Evolutionary conservation across 2,888 invertebrate species (phyloP).

Genomic region (Cryptus viduatorius): DNA sequence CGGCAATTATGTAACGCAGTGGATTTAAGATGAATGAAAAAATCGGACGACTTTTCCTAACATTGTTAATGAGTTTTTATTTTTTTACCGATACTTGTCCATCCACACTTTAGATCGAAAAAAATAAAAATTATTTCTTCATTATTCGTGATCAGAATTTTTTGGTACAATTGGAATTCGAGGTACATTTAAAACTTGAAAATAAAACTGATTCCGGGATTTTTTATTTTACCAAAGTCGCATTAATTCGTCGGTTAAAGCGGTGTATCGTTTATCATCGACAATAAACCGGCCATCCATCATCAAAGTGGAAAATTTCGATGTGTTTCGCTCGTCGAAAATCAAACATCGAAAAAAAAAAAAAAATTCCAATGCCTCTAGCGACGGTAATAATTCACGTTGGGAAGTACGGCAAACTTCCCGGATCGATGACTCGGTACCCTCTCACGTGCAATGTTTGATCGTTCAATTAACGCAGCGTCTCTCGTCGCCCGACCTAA

Average conservation of each 20-base stretch:
- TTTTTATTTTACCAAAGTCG: too few species aligned
- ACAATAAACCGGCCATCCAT: neutral
- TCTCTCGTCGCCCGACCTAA: neutral
- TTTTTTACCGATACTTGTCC: neutral
- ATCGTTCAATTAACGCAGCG: conserved; percentile 36
- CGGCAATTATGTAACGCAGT: neutral
- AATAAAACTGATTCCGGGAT: too few species aligned
- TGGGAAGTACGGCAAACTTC: conserved; percentile 38
- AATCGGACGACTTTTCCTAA: neutral
- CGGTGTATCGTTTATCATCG: too few species aligned
- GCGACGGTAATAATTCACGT: conserved; percentile 33
- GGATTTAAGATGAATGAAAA: neutral
- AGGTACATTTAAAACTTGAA: too few species aligned
- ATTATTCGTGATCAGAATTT: too few species aligned
- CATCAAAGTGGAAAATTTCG: conserved; percentile 31
- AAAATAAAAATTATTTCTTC: neutral
- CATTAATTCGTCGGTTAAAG: too few species aligned
- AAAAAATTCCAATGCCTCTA: conserved; percentile 23
- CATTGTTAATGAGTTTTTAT: neutral
- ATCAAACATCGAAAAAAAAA: neutral
- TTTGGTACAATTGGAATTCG: too few species aligned
- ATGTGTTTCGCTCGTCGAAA: neutral
- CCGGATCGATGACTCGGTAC: conserved; percentile 63
- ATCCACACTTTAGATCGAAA: neutral
- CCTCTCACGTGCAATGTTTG: conserved; percentile 44